A percentile compares a stretch with the other conserved stretches of the same genome.
phyloP scores from a whole-genome alignment of 2,888 invertebrate species.

The Argynnis bischoffii region DNA sequence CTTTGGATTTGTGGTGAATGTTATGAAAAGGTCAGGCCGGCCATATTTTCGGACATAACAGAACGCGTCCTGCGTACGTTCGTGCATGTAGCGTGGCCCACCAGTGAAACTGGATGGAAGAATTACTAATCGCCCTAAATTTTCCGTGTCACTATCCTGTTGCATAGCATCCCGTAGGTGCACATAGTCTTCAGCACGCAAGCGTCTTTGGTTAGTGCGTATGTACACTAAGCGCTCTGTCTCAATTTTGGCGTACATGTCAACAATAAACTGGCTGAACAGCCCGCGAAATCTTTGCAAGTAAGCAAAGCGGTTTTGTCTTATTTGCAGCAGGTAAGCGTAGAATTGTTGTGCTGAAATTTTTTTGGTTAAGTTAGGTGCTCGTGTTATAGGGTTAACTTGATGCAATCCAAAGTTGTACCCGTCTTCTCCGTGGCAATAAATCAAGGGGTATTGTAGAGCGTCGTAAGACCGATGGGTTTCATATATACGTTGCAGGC shows the following conservation, averaged over 20 bases:
- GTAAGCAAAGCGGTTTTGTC: slow-evolving; percentile 6
- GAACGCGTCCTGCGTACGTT: slow-evolving; percentile 11
- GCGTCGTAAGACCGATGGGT: slow-evolving; percentile 40
- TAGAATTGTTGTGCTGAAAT: slow-evolving; percentile 27
- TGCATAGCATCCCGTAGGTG: slow-evolving; percentile 10
- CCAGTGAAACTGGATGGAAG: slow-evolving; percentile 8
- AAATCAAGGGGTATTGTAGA: slow-evolving; percentile 43
- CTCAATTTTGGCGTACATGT: slow-evolving; percentile 40
- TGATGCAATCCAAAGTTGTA: slow-evolving; percentile 38
- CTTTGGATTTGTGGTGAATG: slow-evolving; percentile 10
- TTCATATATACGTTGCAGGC: slow-evolving; percentile 36
- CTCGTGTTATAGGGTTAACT: slow-evolving; percentile 18
- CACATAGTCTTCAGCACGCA: neutral
- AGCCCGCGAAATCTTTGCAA: slow-evolving; percentile 18
- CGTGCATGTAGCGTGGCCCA: slow-evolving; percentile 5
- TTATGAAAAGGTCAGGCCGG: slow-evolving; percentile 10
- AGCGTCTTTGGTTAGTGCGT: slow-evolving; percentile 18
- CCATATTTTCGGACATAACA: slow-evolving; percentile 6
- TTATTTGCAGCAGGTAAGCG: slow-evolving; percentile 12
- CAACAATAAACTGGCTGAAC: slow-evolving; percentile 31
- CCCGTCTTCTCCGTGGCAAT: slow-evolving; percentile 40
- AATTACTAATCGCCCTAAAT: slow-evolving; percentile 11
- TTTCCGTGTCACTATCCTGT: slow-evolving; percentile 1
- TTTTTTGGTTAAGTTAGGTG: slow-evolving; percentile 20
- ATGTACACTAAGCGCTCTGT: slow-evolving; percentile 37